Evolutionary conservation across 2,888 invertebrate genomes (phyloP).

Genomic region (Celastrina argiolus): DNA sequence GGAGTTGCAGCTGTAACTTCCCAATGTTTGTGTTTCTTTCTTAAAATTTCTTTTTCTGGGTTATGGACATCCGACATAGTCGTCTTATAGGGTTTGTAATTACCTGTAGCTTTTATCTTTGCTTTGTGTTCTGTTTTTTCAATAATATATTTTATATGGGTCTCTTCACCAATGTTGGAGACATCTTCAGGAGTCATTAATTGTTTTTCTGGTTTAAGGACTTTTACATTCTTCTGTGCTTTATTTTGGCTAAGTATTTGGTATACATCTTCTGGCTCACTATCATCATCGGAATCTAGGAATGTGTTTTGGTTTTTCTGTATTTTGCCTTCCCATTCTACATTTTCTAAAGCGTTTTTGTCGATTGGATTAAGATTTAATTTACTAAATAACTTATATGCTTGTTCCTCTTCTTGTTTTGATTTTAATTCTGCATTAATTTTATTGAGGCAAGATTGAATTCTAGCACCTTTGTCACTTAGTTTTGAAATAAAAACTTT

Average conservation of each 20-base stretch:
- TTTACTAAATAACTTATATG: conserved; percentile 68
- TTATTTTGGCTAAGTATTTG: conserved; percentile 78
- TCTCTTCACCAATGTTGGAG: conserved; percentile 59
- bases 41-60: conserved; percentile 70
- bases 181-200: conserved; percentile 74
- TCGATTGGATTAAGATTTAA: conserved; percentile 66
- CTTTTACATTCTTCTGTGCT: conserved; percentile 65
- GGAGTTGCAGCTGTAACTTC: conserved; percentile 81
- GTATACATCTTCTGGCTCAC: conserved; percentile 77
- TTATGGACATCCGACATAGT: conserved; percentile 74
- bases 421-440: conserved; percentile 65
- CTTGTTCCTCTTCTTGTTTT: conserved; percentile 69
- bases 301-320: conserved; percentile 46
- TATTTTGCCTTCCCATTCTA: conserved; percentile 79
- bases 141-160: conserved; percentile 75
- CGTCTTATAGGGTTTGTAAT: conserved; percentile 79
- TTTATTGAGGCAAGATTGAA: conserved; percentile 65
- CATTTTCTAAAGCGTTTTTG: conserved; percentile 66
- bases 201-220: conserved; percentile 61
- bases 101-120: conserved; percentile 49
- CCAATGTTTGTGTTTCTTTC: conserved; percentile 75
- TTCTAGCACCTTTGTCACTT: conserved; percentile 79
- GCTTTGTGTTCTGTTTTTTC: conserved; percentile 66
- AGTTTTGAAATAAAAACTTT: conserved; percentile 75
- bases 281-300: conserved; percentile 78